Percentiles rank a stretch among this genome's conserved stretches.
These are phyloP conservation scores for Buathra laborator DNA, from an alignment of 2,888 invertebrate species.

Conservation along the genomic window DNA sequence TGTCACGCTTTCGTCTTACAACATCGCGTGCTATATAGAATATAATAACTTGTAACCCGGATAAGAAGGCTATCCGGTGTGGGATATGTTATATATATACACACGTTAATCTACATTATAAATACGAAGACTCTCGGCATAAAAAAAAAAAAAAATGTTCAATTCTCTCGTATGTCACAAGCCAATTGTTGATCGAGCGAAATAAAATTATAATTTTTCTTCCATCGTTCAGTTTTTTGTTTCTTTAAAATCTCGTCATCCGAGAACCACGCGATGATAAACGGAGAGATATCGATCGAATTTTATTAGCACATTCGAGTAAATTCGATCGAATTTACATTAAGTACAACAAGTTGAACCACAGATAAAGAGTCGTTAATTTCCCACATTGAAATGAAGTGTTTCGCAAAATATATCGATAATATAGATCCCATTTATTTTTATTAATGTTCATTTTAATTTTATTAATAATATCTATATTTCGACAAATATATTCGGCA, in stretches of 20 bases:
- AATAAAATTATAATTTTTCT: not conserved
- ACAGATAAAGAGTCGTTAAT: not conserved
- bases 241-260: not conserved
- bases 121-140: not conserved
- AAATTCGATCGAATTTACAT: not conserved
- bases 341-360: not conserved
- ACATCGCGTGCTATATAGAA: constrained; percentile 39
- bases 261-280: not conserved
- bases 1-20: constrained; percentile 54
- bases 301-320: not conserved
- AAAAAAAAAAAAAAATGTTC: not conserved
- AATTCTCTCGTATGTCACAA: not conserved
- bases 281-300: not conserved
- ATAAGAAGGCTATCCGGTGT: constrained; percentile 44
- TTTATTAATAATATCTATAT: no score
- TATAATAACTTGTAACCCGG: constrained; percentile 43
- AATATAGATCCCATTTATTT: no score
- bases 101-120: not conserved
- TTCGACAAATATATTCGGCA: no score
- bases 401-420: no score
- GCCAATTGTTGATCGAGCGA: not conserved
- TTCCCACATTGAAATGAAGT: no score
- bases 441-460: no score
- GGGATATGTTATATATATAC: not conserved
- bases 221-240: not conserved